Evolutionary conservation across 92 coral and sea anemone genomes (phyloP).

Genomic region (Muricea muricata): DNA sequence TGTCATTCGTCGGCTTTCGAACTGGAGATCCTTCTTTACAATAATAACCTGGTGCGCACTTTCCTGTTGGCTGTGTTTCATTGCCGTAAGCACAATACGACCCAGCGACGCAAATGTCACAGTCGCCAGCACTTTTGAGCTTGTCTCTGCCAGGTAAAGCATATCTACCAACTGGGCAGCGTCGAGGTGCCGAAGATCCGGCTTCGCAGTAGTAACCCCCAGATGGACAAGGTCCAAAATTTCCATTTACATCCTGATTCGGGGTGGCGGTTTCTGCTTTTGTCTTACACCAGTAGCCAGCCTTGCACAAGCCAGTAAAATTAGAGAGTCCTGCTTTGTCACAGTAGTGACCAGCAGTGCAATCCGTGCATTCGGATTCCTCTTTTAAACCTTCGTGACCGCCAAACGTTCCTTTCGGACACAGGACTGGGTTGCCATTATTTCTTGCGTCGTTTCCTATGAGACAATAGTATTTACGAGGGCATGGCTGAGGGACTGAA

Average conservation of each 20-base stretch:
- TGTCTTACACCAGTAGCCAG: conserved; percentile 85
- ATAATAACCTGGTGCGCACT: conserved; percentile 82
- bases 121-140: conserved; percentile 67
- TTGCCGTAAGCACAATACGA: conserved; percentile 80
- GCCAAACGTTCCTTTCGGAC: conserved; percentile 92
- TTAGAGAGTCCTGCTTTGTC: conserved; percentile 63
- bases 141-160: conserved; percentile 72
- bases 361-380: conserved; percentile 73
- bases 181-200: conserved; percentile 67
- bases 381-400: conserved; percentile 67
- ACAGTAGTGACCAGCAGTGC: conserved; percentile 85
- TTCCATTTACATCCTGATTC: conserved; percentile 45
- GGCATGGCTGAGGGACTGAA: conserved; percentile 73
- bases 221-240: conserved; percentile 87
- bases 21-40: conserved; percentile 87
- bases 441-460: conserved; percentile 57
- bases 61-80: conserved; percentile 66
- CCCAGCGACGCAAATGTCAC: conserved; percentile 86
- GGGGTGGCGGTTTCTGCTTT: conserved; percentile 73
- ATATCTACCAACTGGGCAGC: conserved; percentile 84
- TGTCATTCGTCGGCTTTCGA: conserved; percentile 66
- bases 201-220: conserved; percentile 86
- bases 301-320: conserved; percentile 74
- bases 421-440: conserved; percentile 76
- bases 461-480: conserved; percentile 81